Percentiles rank a stretch among this genome's conserved stretches.
Conservation (phyloP, 1,140 invertebrate genomes). For the Psilanteris sp. region DNA sequence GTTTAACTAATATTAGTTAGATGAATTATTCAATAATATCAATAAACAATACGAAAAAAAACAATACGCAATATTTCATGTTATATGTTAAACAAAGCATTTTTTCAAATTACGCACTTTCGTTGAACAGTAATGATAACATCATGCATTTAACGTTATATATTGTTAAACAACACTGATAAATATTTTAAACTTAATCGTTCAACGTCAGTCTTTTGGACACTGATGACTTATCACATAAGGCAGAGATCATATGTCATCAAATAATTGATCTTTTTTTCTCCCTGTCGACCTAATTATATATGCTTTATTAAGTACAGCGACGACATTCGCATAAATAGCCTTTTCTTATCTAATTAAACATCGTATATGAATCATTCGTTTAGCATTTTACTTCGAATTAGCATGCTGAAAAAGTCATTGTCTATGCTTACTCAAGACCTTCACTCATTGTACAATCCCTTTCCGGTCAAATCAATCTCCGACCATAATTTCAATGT, state of each 20-base stretch:
- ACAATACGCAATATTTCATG: too few species aligned
- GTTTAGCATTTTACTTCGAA: slow-evolving; percentile 46
- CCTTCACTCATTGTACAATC: slow-evolving; percentile 45
- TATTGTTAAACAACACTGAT: slow-evolving; percentile 15
- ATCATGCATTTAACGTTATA: not conserved
- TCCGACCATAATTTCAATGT: slow-evolving; percentile 15
- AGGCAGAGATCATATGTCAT: slow-evolving; percentile 53
- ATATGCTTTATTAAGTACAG: slow-evolving; percentile 59
- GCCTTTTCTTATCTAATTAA: slow-evolving; percentile 60
- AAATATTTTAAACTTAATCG: slow-evolving; percentile 32
- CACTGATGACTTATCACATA: slow-evolving; percentile 47
- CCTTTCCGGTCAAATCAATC: slow-evolving; percentile 38
- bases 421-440: slow-evolving; percentile 43
- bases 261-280: slow-evolving; percentile 55
- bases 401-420: slow-evolving; percentile 23
- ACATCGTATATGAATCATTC: slow-evolving; percentile 59
- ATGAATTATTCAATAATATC: too few species aligned
- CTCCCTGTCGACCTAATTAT: slow-evolving; percentile 49
- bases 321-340: slow-evolving; percentile 53
- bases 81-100: too few species aligned
- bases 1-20: too few species aligned
- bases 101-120: too few species aligned
- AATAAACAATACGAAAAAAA: too few species aligned
- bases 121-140: too few species aligned
- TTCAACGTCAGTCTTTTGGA: slow-evolving; percentile 34